A percentile compares a stretch with the other conserved stretches of the same genome.
Evolutionary conservation across 2,888 invertebrate species (phyloP).

Genomic region (Cryptus armator): DNA sequence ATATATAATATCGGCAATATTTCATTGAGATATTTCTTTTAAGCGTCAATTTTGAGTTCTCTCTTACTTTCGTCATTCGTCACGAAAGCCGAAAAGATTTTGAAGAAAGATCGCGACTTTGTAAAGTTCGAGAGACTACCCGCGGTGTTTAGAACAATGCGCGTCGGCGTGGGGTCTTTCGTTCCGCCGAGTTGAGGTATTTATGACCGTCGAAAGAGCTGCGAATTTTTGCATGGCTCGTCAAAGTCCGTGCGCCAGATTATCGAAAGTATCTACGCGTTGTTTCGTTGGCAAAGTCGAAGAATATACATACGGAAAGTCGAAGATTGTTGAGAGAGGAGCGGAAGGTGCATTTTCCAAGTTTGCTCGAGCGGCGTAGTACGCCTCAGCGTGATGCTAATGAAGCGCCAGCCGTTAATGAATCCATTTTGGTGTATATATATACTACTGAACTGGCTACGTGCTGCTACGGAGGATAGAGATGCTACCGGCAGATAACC

Average conservation of each 20-base stretch:
- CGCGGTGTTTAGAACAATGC: conserved; percentile 64
- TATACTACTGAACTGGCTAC: conserved; percentile 26
- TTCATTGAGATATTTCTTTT: neutral
- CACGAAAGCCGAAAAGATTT: neutral
- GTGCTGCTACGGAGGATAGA: conserved; percentile 45
- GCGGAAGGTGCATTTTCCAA: conserved; percentile 57
- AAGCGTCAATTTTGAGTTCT: neutral
- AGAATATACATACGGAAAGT: neutral
- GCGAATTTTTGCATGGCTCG: conserved; percentile 64
- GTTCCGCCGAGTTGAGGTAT: conserved; percentile 70
- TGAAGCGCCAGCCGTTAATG: conserved; percentile 80
- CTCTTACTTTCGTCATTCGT: conserved; percentile 15
- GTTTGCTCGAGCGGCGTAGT: conserved; percentile 36
- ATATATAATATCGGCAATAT: neutral
- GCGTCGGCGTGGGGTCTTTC: conserved; percentile 12
- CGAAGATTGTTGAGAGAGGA: conserved; percentile 19
- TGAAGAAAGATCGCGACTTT: conserved; percentile 47
- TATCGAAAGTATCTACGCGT: conserved; percentile 34
- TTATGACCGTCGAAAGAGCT: conserved; percentile 75
- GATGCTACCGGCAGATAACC: conserved; percentile 63
- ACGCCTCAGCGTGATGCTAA: conserved; percentile 78
- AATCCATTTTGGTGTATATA: conserved; percentile 76
- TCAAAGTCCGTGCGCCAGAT: conserved; percentile 54
- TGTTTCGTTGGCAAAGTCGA: conserved; percentile 24
- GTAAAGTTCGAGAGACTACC: conserved; percentile 57